Evolutionary conservation across 2,113 vertebrate species (phyloP).

Genomic region (Lepisosteus oculatus): DNA sequence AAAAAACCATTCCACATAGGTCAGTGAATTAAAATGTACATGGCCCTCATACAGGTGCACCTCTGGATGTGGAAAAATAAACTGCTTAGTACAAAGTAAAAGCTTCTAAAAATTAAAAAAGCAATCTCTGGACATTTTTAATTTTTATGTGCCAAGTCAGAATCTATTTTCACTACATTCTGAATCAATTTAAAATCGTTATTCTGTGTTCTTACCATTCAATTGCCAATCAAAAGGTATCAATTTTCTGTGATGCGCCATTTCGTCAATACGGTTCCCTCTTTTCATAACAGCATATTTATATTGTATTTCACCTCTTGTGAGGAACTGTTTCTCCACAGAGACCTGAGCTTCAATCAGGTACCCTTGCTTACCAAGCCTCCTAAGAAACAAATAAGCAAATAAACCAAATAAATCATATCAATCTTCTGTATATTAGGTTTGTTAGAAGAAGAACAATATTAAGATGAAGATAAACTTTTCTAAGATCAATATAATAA

Average conservation of each 20-base stretch:
- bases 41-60: slow-evolving; percentile 53
- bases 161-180: neutral
- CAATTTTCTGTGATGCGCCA: accelerated
- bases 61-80: slow-evolving; percentile 35
- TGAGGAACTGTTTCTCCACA: neutral
- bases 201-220: slow-evolving; percentile 40
- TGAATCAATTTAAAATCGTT: neutral
- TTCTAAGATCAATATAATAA: no score
- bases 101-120: no score
- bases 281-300: slow-evolving; percentile 36
- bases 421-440: neutral
- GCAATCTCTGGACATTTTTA: no score
- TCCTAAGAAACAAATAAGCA: slow-evolving; percentile 27
- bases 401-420: neutral
- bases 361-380: slow-evolving; percentile 6
- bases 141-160: neutral
- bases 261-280: neutral
- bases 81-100: no score
- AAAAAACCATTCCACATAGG: accelerated
- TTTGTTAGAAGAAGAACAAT: neutral
- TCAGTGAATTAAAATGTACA: slow-evolving; percentile 14
- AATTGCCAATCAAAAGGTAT: neutral
- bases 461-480: neutral
- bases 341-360: slow-evolving; percentile 45
- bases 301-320: accelerated